Percentiles rank a stretch among this genome's conserved stretches.
phyloP scores from a whole-genome alignment of 2,113 vertebrate genomes.

The Cynopterus brachyotis region DNA sequence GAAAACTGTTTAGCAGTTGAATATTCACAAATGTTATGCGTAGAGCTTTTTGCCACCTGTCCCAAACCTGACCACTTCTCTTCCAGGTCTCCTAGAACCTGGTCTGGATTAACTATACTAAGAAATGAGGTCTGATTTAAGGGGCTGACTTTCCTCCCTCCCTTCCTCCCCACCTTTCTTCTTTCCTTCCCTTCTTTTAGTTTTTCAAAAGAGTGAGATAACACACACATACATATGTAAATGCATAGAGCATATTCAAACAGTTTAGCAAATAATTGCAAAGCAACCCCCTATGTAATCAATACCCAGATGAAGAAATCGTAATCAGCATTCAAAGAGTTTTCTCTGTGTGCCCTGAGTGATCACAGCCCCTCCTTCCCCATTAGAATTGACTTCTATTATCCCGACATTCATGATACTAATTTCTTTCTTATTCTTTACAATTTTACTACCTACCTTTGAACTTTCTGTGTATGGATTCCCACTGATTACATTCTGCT shows the following conservation, averaged over 20 bases:
- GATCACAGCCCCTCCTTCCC: background rate
- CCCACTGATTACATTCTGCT: background rate
- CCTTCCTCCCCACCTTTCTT: too few relatives aligned
- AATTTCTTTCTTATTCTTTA: background rate
- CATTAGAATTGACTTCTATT: background rate
- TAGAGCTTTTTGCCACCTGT: background rate
- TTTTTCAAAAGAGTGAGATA: constrained; percentile 1
- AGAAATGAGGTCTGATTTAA: background rate
- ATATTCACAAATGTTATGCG: background rate
- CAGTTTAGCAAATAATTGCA: background rate
- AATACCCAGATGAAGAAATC: background rate
- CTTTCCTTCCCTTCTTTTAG: background rate
- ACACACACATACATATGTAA: background rate
- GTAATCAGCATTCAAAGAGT: background rate
- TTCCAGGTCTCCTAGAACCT: background rate
- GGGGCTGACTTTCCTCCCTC: background rate
- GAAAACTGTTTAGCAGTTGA: background rate
- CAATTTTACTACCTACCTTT: background rate
- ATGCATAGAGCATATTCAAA: background rate
- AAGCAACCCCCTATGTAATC: background rate
- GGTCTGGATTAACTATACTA: background rate
- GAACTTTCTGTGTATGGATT: background rate
- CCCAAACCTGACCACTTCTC: background rate
- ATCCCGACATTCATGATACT: background rate
- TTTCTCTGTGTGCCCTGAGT: background rate